Evolutionary conservation across 1,140 invertebrate genomes (phyloP), one percentile per base, ranked within the genome.

Genomic region (Popillia japonica): DNA sequence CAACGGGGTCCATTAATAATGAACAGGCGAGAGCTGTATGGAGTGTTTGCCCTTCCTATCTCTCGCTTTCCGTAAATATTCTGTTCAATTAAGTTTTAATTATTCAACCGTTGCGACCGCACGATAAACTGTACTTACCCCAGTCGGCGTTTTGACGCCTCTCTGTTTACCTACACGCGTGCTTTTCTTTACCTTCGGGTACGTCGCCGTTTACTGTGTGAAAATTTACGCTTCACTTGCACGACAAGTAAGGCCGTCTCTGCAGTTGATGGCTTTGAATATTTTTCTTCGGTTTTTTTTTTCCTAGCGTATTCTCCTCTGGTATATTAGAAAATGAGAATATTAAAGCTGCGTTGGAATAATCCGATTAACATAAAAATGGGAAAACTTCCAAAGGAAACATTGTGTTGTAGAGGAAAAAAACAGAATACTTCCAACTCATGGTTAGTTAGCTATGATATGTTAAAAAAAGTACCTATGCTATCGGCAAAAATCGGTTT

Each of bases 31-130:
- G 22, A 34, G 61, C 11, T 20, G 61, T 14, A 1, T 10, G 2
- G 61, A 68, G 61, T 68, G 61, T 68, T 68, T 68, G 61, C 61
- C 61, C 0, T 68, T 68, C 27, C 61, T 68, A 68, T 68, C 61
- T 68, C 61, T 34, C 61, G 61, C 22, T 22, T 34, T 68, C 61
- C 61, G 61, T 68, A 68, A 68, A 68, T 68, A 68, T 68, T 68
- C 61, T 68, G 61, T 68, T 68, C 61, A 68, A 68, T 68, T 68
- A 68, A 68, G 61, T 68, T 68, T 68, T 68, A 68, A 68, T 68
- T 68, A 68, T 68, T 68, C 61, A 68, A 17, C 61, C 20, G 61
- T 34, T 68, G 61, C 22, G 61, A 22, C 61, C 61, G 61, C 61
- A 34, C 11, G 61, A 68, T 68, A 68, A 68, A 68, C 61, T 68